Base-by-base conservation (phyloP, 2,113 vertebrate species). In the Eleginops maclovinus region DNA sequence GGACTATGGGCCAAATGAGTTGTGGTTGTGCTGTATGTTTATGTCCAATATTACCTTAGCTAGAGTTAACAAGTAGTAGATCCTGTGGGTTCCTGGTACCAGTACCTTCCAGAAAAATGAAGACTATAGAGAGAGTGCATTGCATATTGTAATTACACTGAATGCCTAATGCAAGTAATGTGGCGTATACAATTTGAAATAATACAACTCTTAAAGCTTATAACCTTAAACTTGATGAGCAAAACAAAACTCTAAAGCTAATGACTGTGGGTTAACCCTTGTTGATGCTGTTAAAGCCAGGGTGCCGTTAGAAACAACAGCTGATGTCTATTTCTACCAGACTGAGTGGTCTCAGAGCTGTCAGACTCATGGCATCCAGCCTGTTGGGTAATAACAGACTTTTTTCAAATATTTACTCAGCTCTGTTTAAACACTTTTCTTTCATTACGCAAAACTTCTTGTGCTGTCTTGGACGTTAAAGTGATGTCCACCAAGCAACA, bases 331-430 rank as follows among this genome's bases (percentile, higher is more conserved):
- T 6, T 72, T 8, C 15, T 3, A 9, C 15, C 56, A 61, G n/a
- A 24, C n/a, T 19, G 46, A 3, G 10, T 61, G 70, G n/a, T 50
- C 44, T 51, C 31, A 53, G 56, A 72, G 70, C 7, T 61, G 46
- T 49, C 44, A 50, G 44, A 40, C 13, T 51, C 14, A 49, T 72
- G 26, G 13, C 43, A 60, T 36, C n/a, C 28, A 22, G 70, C 28
- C 47, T 50, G 14, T 46, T 72, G 46, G 70, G 58, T 72, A 26
- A 61, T 43, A 51, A 51, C n/a, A 26, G n/a, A 51, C 21, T 58
- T n/a, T 16, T 44, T 47, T 68, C 2, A 50, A 36, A 72, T 24
- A 3, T 19, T n/a, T n/a, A n/a, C n/a, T n/a, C n/a, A n/a, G n/a
- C n/a, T n/a, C 24, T 31, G 24, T 15, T 41, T 50, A 50, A 40